A percentile compares a stretch with the other conserved stretches of the same genome.
These are phyloP conservation scores for Fistularia commersonii DNA, from an alignment of 2,797 vertebrate species.

Conservation along the genomic window DNA sequence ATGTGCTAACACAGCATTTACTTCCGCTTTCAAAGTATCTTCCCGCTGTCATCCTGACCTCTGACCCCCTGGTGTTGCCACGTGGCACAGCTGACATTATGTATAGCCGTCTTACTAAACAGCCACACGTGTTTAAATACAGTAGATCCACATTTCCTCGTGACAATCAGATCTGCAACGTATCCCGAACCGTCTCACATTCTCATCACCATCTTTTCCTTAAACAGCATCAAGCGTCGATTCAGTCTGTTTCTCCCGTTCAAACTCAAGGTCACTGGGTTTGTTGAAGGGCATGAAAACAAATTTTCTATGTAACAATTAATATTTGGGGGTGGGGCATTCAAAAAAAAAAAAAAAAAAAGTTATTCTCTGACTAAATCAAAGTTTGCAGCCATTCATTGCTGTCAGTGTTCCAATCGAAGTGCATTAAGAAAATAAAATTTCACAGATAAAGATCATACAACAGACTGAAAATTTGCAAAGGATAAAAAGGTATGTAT, in stretches of 20 bases:
- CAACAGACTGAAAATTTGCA: constrained; percentile 22
- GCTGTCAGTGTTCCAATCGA: constrained; percentile 29
- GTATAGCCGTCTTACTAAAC: background rate
- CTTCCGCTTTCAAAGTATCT: constrained; percentile 36
- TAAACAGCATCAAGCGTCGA: constrained; percentile 43
- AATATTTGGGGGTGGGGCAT: constrained; percentile 24
- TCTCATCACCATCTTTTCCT: constrained; percentile 17
- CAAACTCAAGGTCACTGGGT: constrained; percentile 21
- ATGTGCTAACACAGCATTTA: constrained; percentile 56
- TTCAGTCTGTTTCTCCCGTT: constrained; percentile 13
- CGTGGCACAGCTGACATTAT: constrained; percentile 20
- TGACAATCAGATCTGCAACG: constrained; percentile 35
- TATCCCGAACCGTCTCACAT: constrained; percentile 57
- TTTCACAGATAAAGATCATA: constrained; percentile 51
- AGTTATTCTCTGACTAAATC: background rate
- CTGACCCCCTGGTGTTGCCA: constrained; percentile 27
- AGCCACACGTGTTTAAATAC: constrained; percentile 18
- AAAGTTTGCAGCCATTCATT: constrained; percentile 28
- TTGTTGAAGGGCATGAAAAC: constrained; percentile 28
- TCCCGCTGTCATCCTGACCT: constrained; percentile 37
- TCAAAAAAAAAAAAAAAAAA: background rate
- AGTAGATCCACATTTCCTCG: constrained; percentile 11
- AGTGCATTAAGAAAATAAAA: constrained; percentile 53
- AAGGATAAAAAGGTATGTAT: constrained; percentile 1
- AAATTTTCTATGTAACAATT: constrained; percentile 34